Evolutionary conservation across 2,888 invertebrate genomes (phyloP), one percentile per base, ranked within the genome.

Genomic region (Dryocosmus kuriphilus): DNA sequence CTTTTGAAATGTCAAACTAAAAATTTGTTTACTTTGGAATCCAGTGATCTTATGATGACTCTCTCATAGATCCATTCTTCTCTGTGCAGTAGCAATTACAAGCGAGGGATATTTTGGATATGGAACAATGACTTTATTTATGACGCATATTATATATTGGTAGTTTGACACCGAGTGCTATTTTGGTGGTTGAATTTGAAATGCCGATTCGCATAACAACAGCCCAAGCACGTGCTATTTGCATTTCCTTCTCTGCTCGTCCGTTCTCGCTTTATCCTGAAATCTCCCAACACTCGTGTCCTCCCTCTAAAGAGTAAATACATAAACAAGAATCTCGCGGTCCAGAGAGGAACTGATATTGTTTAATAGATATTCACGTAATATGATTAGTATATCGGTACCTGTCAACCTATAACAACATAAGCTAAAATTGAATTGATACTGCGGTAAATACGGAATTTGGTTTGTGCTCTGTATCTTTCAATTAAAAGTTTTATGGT

Each of bases 161-260:
- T 71, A 19, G 67, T 71, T 71, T 71, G 46, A 51, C 51, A 71
- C 27, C 46, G n/a, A 30, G 30, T 51, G 77, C 81, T 82, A 81
- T 83, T 77, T 82, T 75, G 77, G 74, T 78, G 79, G 80, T 81
- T 65, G 76, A 77, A 74, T 81, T 83, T 78, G 77, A 78, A 82
- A 78, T 79, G 74, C 73, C 71, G 75, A 86, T 86, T 87, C 84
- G 81, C 87, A 85, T 86, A 81, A 84, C 83, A 85, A 86, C 81
- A 79, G 80, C 73, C 77, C 79, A 83, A 85, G 83, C 79, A 80
- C 82, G 74, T 76, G 71, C 46, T 78, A 86, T 86, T 88, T 87
- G 80, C 84, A 85, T 85, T 84, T 83, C 79, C 83, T 81, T 81
- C 78, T 74, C 74, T 63, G 75, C 73, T 35, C 74, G 62, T 71